Evolutionary conservation across 2,113 vertebrate species (phyloP).

Genomic region (Dasyurus viverrinus): DNA sequence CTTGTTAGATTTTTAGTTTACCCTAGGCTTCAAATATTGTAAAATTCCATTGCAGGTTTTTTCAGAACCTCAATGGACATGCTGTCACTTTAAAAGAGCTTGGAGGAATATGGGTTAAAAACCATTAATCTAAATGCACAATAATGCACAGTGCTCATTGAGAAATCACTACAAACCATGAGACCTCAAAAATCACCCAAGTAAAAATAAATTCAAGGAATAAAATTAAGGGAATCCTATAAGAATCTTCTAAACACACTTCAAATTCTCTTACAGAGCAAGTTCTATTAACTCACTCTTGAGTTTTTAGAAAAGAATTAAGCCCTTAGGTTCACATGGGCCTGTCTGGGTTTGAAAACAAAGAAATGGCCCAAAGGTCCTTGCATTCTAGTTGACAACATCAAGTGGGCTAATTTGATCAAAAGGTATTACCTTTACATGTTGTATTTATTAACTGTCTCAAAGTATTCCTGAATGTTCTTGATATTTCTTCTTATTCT

Average conservation of each 20-base stretch:
- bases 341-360: background rate
- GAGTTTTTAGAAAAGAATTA: background rate
- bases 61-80: conserved; percentile 28
- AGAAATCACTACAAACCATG: background rate
- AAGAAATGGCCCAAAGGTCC: background rate
- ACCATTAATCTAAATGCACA: background rate
- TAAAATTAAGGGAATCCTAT: background rate
- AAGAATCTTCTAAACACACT: background rate
- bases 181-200: background rate
- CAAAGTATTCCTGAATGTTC: background rate
- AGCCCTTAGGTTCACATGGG: background rate
- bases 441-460: background rate
- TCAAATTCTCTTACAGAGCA: too few species aligned
- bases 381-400: background rate
- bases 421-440: background rate
- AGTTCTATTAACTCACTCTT: background rate
- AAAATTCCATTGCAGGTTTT: background rate
- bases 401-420: background rate
- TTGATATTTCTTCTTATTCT: background rate
- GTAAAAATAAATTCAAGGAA: conserved; percentile 1
- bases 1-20: conserved; percentile 39
- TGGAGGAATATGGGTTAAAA: background rate
- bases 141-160: background rate
- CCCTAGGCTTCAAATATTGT: background rate
- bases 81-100: conserved; percentile 7